Percentiles rank a stretch among this genome's conserved stretches.
Conservation (phyloP, 2,888 invertebrate species). For the Stegophylla sp. region DNA sequence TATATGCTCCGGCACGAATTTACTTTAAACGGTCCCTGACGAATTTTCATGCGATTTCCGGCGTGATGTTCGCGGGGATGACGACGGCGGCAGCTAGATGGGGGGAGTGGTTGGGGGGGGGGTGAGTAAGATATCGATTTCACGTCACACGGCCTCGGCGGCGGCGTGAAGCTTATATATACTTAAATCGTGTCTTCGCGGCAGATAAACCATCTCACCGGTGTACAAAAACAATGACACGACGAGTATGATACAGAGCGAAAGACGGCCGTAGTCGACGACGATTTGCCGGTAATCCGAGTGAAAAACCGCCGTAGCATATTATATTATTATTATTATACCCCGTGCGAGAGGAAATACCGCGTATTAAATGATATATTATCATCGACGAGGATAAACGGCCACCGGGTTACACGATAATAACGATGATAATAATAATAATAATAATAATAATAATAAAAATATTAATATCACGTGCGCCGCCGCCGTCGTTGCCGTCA, state of each 20-base stretch:
- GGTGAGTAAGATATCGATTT: slow-evolving; percentile 52
- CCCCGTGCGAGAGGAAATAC: background rate
- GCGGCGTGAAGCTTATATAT: too few species aligned
- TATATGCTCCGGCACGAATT: background rate
- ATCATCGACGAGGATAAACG: slow-evolving; percentile 21
- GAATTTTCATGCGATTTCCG: slow-evolving; percentile 34
- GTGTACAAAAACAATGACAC: slow-evolving; percentile 29
- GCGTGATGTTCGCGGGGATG: background rate
- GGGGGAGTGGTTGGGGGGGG: too few species aligned
- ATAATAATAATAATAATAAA: slow-evolving; percentile 42
- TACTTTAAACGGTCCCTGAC: slow-evolving; percentile 4
- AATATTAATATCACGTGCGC: slow-evolving; percentile 7
- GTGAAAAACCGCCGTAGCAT: slow-evolving; percentile 4
- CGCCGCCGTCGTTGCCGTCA: too few species aligned
- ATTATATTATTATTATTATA: too few species aligned
- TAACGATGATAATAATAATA: slow-evolving; percentile 44
- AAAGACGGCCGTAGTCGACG: background rate
- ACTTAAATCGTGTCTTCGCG: slow-evolving; percentile 41
- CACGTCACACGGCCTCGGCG: slow-evolving; percentile 37
- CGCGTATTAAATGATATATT: slow-evolving; percentile 42
- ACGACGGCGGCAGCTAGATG: too few species aligned
- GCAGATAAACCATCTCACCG: background rate
- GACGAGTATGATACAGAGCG: background rate
- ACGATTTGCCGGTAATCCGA: slow-evolving; percentile 35
- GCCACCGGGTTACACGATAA: slow-evolving; percentile 11